Evolutionary conservation across 2,888 invertebrate species (phyloP).

Genomic region (Diaperis boleti): DNA sequence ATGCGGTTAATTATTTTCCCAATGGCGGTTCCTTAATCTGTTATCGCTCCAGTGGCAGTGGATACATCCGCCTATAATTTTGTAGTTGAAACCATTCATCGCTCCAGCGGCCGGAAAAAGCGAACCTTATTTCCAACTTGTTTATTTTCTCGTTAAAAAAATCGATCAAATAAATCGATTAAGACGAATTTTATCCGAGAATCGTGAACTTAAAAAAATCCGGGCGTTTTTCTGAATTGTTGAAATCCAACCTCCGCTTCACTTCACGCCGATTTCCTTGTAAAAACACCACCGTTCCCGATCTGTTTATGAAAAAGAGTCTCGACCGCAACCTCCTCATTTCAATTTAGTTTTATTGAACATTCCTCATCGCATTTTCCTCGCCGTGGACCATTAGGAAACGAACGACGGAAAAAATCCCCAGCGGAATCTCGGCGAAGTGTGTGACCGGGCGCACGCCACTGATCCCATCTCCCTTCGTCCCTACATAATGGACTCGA

Average conservation of each 20-base stretch:
- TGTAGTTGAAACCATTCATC: neutral
- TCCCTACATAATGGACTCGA: conserved; percentile 62
- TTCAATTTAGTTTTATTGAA: conserved; percentile 26
- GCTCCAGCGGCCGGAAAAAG: neutral
- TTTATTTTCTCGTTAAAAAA: neutral
- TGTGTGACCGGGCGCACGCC: conserved; percentile 31
- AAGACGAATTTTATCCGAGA: neutral
- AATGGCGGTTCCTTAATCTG: neutral
- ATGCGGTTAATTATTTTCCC: neutral
- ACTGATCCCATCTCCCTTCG: conserved; percentile 34
- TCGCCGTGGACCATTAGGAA: conserved; percentile 10
- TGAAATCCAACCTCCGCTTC: neutral
- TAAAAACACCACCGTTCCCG: conserved; percentile 8
- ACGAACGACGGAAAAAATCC: conserved; percentile 9
- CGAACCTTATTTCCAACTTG: no score
- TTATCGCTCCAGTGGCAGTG: neutral
- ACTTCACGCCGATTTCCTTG: conserved; percentile 6
- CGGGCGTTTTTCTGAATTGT: neutral
- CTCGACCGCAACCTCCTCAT: conserved; percentile 16
- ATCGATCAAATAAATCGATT: neutral
- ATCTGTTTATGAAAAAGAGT: conserved; percentile 14
- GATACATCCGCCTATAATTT: neutral
- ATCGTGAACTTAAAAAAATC: neutral
- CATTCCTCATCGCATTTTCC: conserved; percentile 16
- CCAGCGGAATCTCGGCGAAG: conserved; percentile 11